Evolutionary conservation across 2,888 invertebrate genomes (phyloP).

Genomic region (Meiosimyza decipiens): DNA sequence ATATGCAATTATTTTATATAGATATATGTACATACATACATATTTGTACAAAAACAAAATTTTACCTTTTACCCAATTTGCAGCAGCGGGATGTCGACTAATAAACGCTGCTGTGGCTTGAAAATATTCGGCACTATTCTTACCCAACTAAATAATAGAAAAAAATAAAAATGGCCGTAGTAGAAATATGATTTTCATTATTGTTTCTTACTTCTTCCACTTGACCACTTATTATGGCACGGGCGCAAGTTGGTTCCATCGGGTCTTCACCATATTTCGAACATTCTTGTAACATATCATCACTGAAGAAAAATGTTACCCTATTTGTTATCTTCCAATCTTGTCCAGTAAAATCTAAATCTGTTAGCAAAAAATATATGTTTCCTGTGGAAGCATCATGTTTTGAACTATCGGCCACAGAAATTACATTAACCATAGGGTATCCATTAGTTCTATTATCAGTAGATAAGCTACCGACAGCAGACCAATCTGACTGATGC

Average conservation of each 20-base stretch:
- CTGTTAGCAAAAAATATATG: constrained; percentile 63
- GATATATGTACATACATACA: background rate
- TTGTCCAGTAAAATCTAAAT: constrained; percentile 64
- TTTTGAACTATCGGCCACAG: constrained; percentile 60
- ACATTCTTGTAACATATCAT: constrained; percentile 62
- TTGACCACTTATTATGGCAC: constrained; percentile 61
- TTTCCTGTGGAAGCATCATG: constrained; percentile 58
- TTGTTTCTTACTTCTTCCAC: constrained; percentile 52
- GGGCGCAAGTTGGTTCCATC: constrained; percentile 66
- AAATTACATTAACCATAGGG: constrained; percentile 67
- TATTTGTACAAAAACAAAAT: no score
- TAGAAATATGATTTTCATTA: background rate
- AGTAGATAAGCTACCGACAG: constrained; percentile 64
- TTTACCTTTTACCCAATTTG: constrained; percentile 57
- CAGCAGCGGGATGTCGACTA: constrained; percentile 62
- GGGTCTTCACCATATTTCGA: constrained; percentile 57
- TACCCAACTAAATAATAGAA: constrained; percentile 49
- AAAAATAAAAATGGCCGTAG: background rate
- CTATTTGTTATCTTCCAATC: constrained; percentile 62
- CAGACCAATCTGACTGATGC: constrained; percentile 62
- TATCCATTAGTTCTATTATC: constrained; percentile 54
- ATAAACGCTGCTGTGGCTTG: constrained; percentile 53
- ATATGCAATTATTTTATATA: no score
- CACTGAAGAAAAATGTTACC: constrained; percentile 59
- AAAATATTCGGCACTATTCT: constrained; percentile 48